A percentile compares a stretch with the other conserved stretches of the same genome.
phyloP scores from a whole-genome alignment of 2,797 vertebrate genomes.

The Leptoclinus maculatus region DNA sequence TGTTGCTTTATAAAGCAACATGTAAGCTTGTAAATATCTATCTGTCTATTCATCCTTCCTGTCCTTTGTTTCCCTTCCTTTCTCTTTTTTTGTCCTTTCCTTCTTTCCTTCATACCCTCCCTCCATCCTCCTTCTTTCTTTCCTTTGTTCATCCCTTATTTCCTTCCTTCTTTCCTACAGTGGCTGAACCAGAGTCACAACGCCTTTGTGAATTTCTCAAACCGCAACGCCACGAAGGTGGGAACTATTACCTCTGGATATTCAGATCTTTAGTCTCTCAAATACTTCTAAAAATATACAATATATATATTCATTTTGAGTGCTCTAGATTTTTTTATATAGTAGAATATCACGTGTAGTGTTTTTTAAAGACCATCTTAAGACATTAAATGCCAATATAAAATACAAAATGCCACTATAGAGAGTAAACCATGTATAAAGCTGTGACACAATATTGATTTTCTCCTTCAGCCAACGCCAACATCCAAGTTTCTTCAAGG shows the following conservation, averaged over 20 bases:
- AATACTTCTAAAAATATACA: neutral
- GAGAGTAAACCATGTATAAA: neutral
- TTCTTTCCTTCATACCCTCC: neutral
- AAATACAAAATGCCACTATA: neutral
- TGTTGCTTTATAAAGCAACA: neutral
- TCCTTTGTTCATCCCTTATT: neutral
- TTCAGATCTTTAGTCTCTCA: neutral
- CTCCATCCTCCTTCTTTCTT: neutral
- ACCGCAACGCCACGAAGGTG: slow-evolving; percentile 96
- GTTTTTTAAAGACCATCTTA: neutral
- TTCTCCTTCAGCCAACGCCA: slow-evolving; percentile 88
- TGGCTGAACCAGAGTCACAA: slow-evolving; percentile 99
- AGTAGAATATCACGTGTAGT: neutral
- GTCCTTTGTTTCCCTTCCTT: neutral
- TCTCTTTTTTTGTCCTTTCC: neutral
- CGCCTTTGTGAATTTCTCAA: slow-evolving; percentile 96
- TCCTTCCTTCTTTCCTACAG: slow-evolving; percentile 71
- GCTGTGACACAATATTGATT: neutral
- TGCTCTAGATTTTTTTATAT: neutral
- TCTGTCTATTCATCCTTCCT: neutral
- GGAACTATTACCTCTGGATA: neutral
- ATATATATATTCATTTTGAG: neutral
- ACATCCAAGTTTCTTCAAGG: slow-evolving; percentile 96
- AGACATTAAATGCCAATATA: neutral
- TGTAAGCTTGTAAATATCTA: neutral